A percentile compares a stretch with the other conserved stretches of the same genome.
phyloP scores from a whole-genome alignment of 2,888 invertebrate species.

The Amaurobius ferox region DNA sequence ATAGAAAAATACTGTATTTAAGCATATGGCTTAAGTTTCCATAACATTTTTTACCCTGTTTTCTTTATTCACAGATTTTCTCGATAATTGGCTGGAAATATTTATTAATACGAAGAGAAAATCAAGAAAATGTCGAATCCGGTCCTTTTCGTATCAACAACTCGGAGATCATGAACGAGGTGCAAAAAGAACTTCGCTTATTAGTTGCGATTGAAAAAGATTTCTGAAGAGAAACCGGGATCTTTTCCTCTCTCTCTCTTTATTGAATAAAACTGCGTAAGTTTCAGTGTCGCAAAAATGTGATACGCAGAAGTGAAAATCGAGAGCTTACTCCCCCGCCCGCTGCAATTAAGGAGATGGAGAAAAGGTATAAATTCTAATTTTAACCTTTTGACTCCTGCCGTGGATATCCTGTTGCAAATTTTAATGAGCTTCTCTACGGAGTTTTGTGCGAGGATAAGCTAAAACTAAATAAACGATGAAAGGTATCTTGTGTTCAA shows the following conservation, averaged over 20 bases:
- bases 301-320: background rate
- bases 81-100: no score
- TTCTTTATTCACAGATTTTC: no score
- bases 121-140: no score
- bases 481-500: no score
- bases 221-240: background rate
- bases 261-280: background rate
- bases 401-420: background rate
- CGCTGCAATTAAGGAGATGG: slow-evolving; percentile 14
- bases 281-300: background rate
- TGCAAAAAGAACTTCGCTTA: slow-evolving; percentile 11
- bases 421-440: background rate
- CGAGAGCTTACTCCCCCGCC: background rate
- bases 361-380: slow-evolving; percentile 24
- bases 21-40: no score
- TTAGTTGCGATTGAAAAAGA: background rate
- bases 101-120: no score
- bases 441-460: background rate
- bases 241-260: background rate
- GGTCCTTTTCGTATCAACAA: background rate
- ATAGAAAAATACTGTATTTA: no score
- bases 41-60: no score
- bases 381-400: slow-evolving; percentile 12
- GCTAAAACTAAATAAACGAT: slow-evolving; percentile 3
- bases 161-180: background rate